Evolutionary conservation across 2,888 invertebrate species (phyloP), one percentile per base, ranked within the genome.

Genomic region (Hyposoter dolosus): DNA sequence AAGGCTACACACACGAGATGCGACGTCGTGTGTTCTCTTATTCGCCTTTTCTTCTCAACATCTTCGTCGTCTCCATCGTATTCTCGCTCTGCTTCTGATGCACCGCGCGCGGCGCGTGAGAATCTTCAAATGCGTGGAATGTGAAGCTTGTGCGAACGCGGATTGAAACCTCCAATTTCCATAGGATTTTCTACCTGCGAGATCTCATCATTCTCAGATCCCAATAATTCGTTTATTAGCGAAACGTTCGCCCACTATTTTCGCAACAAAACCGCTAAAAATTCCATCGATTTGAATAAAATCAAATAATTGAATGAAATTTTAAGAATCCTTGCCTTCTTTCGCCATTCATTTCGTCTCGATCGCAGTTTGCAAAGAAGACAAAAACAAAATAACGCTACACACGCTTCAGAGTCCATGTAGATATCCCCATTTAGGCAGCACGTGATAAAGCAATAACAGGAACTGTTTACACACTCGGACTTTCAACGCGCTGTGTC

Each of bases 71-170:
- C 60, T 40, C 69, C 53, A 66, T 71, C 80, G 56, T 77, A 83
- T 86, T 86, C 86, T 65, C 74, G 19, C 43, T 72, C 43, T n/a
- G n/a, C n/a, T 78, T 75, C 68, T 50, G 78, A 75, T 85, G 69
- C 72, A 76, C 68, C 69, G 53, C 68, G 72, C 69, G 72, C 69
- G 12, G 12, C 81, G 12, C 79, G 45, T 68, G 76, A 83, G 76
- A 74, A 28, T 32, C 47, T 69, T 60, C 83, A 72, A 83, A 83
- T 85, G 53, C 71, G 40, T 71, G 71, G 75, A 28, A 53, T 80
- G 43, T 72, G 83, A 76, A 80, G 7, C 23, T 83, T 80, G 80
- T 80, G 80, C 72, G 85, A 83, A 77, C 76, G 82, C 79, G 82
- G 76, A 80, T 56, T 77, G 32, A 56, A 66, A 53, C 28, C 35